Base-by-base conservation (phyloP, 2,888 invertebrate genomes). In the Drosophila neonasuta region DNA sequence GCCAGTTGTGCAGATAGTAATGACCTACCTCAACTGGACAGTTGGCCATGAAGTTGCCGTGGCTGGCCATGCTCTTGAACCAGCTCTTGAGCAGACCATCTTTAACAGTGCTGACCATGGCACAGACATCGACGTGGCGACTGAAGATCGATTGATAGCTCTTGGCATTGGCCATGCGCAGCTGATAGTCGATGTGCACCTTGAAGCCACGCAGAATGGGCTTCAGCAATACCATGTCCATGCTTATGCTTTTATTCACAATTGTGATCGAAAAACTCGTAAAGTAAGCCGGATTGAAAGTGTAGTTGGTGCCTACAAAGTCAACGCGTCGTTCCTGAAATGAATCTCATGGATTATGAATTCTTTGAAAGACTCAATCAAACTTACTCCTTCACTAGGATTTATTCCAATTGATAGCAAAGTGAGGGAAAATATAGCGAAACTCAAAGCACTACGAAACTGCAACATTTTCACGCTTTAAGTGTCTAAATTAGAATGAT, bases 1-100 rank as follows among this genome's bases (percentile, higher is more conserved):
- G 62, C 85, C 85, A 86, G 20, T 81, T 59, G n/a, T 50, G 79
- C 20, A 86, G 0, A 54, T 84, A 82, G 45, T 82, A 82, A 50
- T 46, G 55, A 1, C 87, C 82, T 9, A 70, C 54, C 42, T 70
- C 68, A 2, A 84, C 73, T 0, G 85, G 85, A 30, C 88, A 85
- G 42, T 74, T 86, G 10, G 55, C 60, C 81, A 77, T 87, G 13
- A 85, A 84, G 58, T 88, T 85, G 2, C 85, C 54, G 10, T 76
- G 9, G 13, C 73, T 58, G 0, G 57, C 1, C 55, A 87, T 77
- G 11, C 79, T 80, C 44, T 71, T 75, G 51, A 80, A 86, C 86
- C 74, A 80, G 34, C 3, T 46, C 30, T 80, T 86, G 2, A 86
- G 36, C 4, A 87, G 39, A 3, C 70, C 73, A 3, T 71, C 84